Conservation (phyloP, 2,797 vertebrate genomes). For the Gallinago solitaria region DNA sequence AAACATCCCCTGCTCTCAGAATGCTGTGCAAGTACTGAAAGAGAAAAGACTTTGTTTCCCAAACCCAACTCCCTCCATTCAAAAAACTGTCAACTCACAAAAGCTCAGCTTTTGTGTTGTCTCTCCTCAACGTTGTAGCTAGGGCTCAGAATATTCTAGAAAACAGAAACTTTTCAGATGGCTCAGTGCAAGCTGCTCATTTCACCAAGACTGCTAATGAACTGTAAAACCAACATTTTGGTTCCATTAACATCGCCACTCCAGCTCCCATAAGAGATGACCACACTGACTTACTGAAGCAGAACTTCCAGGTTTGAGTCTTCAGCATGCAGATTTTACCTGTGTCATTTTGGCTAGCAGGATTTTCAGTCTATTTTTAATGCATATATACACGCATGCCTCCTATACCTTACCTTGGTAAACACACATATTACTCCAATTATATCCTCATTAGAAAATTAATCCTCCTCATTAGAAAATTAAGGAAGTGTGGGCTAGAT, state of each 20-base stretch:
- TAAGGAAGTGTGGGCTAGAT: too few relatives aligned
- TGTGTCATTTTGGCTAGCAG: not conserved
- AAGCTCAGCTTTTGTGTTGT: not conserved
- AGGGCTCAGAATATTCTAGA: slow-evolving; percentile 5
- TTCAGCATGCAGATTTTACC: not conserved
- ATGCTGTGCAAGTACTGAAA: not conserved
- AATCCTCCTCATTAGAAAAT: too few relatives aligned
- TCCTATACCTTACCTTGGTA: not conserved
- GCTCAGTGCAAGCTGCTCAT: slow-evolving; percentile 21
- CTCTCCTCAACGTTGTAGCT: not conserved
- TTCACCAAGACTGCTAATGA: slow-evolving; percentile 45
- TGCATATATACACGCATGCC: not conserved
- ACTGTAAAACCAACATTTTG: slow-evolving; percentile 65
- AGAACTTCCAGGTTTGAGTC: not conserved
- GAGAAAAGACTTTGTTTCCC: not conserved
- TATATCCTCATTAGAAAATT: too few relatives aligned
- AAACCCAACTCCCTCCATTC: not conserved
- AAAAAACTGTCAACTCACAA: not conserved
- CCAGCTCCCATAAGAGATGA: not conserved
- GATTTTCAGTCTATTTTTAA: not conserved
- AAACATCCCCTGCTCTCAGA: not conserved
- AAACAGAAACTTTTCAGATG: slow-evolving; percentile 45
- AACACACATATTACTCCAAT: not conserved
- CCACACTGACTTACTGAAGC: not conserved
- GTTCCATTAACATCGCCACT: slow-evolving; percentile 50